Evolutionary conservation across 2,113 vertebrate genomes (phyloP).

Genomic region (Sisor rabdophorus): DNA sequence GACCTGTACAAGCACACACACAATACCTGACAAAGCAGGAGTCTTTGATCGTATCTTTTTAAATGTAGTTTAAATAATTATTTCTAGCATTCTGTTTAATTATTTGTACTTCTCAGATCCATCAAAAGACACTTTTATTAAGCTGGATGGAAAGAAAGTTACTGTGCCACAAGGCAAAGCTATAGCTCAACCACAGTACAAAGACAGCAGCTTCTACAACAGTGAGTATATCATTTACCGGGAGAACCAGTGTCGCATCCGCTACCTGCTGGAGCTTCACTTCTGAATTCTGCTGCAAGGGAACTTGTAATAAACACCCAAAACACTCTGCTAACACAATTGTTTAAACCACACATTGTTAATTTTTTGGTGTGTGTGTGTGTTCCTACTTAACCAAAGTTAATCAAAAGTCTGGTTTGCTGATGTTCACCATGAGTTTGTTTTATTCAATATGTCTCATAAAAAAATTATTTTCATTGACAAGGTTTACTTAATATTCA

Average conservation of each 20-base stretch:
- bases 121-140: slow-evolving; percentile 66
- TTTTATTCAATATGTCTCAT: background rate
- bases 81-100: background rate
- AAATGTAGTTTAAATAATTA: no score
- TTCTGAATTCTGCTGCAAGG: slow-evolving; percentile 54
- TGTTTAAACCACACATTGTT: background rate
- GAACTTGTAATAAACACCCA: background rate
- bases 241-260: slow-evolving; percentile 83
- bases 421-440: background rate
- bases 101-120: slow-evolving; percentile 68
- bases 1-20: background rate
- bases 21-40: background rate
- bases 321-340: background rate
- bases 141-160: slow-evolving; percentile 77
- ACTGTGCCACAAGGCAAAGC: slow-evolving; percentile 79
- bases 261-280: slow-evolving; percentile 79
- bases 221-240: slow-evolving; percentile 90
- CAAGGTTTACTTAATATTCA: background rate
- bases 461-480: background rate
- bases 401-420: background rate
- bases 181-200: slow-evolving; percentile 61
- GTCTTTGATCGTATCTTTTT: background rate
- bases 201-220: slow-evolving; percentile 70
- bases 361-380: background rate
- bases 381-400: background rate